phyloP scores from a whole-genome alignment of 2,797 vertebrate genomes.

The Odontamblyopus lacepedii region DNA sequence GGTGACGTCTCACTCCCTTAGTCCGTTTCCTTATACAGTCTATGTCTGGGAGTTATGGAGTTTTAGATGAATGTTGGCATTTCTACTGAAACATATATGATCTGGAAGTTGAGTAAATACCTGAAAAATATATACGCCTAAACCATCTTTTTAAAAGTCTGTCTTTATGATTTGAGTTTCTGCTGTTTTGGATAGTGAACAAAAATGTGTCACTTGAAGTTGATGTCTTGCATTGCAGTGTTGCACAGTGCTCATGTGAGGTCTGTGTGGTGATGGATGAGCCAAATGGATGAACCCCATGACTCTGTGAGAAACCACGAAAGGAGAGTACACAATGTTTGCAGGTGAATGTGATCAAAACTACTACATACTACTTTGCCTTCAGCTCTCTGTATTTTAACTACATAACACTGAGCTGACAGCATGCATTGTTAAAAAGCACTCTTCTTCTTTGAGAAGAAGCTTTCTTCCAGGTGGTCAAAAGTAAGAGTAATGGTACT shows the following conservation, averaged over 20 bases:
- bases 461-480: no score
- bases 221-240: slow-evolving; percentile 1
- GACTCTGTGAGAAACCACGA: not conserved
- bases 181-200: slow-evolving; percentile 4
- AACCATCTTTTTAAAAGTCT: not conserved
- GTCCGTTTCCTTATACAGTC: no score
- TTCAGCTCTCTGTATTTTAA: not conserved
- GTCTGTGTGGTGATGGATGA: slow-evolving; percentile 11
- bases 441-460: no score
- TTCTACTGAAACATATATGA: not conserved
- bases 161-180: slow-evolving; percentile 10
- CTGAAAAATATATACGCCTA: not conserved
- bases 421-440: not conserved
- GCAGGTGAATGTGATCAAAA: not conserved
- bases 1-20: no score
- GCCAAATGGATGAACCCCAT: slow-evolving; percentile 7
- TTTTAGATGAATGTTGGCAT: not conserved
- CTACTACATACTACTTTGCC: not conserved
- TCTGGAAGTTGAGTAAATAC: not conserved
- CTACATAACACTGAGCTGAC: not conserved
- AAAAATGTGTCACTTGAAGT: slow-evolving; percentile 5
- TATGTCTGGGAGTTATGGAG: not conserved
- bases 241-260: slow-evolving; percentile 9
- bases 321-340: not conserved
- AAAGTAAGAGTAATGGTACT: no score